Base-by-base conservation (phyloP, 2,113 vertebrate species). In the Salvelinus fontinalis region DNA sequence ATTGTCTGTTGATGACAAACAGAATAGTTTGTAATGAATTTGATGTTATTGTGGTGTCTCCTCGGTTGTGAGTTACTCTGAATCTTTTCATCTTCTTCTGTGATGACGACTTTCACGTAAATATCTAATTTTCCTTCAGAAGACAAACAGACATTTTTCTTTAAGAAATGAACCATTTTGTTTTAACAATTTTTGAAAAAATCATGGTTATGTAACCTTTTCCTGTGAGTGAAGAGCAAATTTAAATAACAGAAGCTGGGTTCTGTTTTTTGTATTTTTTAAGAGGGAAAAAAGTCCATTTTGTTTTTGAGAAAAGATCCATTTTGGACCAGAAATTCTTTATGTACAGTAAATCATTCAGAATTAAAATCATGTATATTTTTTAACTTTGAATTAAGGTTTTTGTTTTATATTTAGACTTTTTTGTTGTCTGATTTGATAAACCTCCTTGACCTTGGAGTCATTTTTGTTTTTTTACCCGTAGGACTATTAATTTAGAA, bases 391-490 rank as follows among this genome's bases (percentile, higher is more conserved):
- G 5, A 85, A 54, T 62, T 16, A 2, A 72, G 22, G 51, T 74
- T 26, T 74, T 39, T 60, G 2, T n/a, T 60, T 27, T n/a, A 57
- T 67, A 22, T 76, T 62, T 62, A 81, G 48, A 70, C 79, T 88
- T 86, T 86, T 78, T 12, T 49, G 3, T 88, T 71, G 39, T 75
- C 57, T 29, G 22, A 74, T 5, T 84, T 84, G 65, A 83, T 73
- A 80, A 76, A 60, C 29, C 20, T 48, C 29, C 60, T 51, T 88
- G 87, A 88, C 65, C 65, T 78, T 70, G 9, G 75, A 71, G 54
- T 81, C n/a, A n/a, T 22, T 80, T 2, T 75, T 71, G 4, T 31
- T 34, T 34, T n/a, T 34, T 77, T 66, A 22, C 13, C 13, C 20
- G 59, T 34, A 26, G 20, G 49, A 68, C 24, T 73, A 72, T 79